Evolutionary conservation across 1,140 invertebrate genomes (phyloP).

Genomic region (Uloborus diversus): DNA sequence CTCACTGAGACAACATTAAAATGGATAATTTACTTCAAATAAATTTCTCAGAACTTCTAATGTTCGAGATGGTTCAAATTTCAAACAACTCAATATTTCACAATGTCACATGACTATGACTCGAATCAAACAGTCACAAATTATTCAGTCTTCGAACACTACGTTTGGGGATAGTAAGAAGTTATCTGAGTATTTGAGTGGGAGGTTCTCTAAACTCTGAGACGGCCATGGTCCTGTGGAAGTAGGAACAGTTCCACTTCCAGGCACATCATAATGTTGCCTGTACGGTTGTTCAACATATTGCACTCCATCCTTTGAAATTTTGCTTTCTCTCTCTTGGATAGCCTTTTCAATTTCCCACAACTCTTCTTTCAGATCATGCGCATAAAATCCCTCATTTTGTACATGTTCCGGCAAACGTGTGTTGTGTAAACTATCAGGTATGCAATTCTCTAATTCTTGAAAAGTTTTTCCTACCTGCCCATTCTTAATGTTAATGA

Average conservation of each 20-base stretch:
- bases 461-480: too few relatives aligned
- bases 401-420: neutral
- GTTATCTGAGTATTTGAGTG: constrained; percentile 73
- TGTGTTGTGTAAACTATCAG: neutral
- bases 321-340: constrained; percentile 30
- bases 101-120: too few relatives aligned
- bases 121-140: too few relatives aligned
- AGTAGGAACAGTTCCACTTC: constrained; percentile 42
- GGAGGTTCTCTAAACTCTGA: constrained; percentile 68
- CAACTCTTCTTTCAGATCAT: constrained; percentile 44
- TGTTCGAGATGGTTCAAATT: too few relatives aligned
- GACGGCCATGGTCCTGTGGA: constrained; percentile 65
- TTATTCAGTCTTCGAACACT: too few relatives aligned
- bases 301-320: constrained; percentile 2
- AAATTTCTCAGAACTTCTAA: too few relatives aligned
- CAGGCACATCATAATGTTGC: constrained; percentile 17
- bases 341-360: constrained; percentile 49
- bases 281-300: constrained; percentile 20
- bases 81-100: too few relatives aligned
- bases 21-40: too few relatives aligned
- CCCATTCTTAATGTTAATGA: too few relatives aligned
- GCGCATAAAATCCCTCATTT: neutral
- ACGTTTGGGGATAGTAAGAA: too few relatives aligned
- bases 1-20: too few relatives aligned
- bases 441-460: constrained; percentile 18